Evolutionary conservation across 2,888 invertebrate species (phyloP).

Genomic region (Hoplodrina blanda): DNA sequence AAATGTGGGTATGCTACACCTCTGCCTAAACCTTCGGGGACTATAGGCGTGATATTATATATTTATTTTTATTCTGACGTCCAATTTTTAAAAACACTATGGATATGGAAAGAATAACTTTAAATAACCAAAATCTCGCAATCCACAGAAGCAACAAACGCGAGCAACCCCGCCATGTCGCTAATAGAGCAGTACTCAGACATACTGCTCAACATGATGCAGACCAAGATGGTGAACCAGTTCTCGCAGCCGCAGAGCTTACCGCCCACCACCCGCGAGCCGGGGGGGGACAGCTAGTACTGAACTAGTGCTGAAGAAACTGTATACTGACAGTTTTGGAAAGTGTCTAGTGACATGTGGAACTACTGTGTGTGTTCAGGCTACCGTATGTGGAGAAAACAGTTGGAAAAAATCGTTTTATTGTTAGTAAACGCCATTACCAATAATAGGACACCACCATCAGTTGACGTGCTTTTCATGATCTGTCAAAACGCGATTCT

Average conservation of each 20-base stretch:
- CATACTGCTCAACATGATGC: slow-evolving; percentile 91
- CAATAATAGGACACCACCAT: no score
- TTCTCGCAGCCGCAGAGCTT: slow-evolving; percentile 83
- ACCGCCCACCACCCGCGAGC: slow-evolving; percentile 78
- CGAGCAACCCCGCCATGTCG: slow-evolving; percentile 84
- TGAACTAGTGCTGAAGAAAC: not conserved
- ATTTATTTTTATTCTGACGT: no score
- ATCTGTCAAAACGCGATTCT: no score
- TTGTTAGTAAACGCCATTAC: no score
- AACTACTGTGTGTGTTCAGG: not conserved
- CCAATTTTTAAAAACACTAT: no score
- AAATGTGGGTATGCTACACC: no score
- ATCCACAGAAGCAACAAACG: slow-evolving; percentile 75
- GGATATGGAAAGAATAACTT: no score
- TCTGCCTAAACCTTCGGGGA: no score
- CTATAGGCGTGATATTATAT: no score
- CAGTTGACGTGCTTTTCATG: no score
- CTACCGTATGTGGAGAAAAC: no score
- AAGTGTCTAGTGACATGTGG: not conserved
- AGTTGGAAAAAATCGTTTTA: no score
- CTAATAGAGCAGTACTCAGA: slow-evolving; percentile 92
- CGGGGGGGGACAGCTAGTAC: slow-evolving; percentile 83
- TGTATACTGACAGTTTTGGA: not conserved
- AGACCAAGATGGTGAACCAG: slow-evolving; percentile 87
- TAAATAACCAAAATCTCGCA: not conserved